Percentiles rank a stretch among this genome's conserved stretches.
Conservation (phyloP, 2,113 vertebrate species). For the Sterrhoptilus dennistouni region DNA sequence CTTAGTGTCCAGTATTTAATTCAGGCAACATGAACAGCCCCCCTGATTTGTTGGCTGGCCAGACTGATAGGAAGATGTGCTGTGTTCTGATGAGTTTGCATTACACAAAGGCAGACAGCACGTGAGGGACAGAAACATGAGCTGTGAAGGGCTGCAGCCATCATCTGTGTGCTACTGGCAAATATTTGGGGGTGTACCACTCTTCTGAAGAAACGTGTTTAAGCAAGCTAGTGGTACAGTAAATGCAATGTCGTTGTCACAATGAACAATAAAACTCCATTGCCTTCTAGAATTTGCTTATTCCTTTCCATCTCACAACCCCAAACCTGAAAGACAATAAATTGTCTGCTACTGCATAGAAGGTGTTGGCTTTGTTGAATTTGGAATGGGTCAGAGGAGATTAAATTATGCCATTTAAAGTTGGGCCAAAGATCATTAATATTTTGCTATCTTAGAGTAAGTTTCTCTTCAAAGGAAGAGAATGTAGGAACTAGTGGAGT, state of each 20-base stretch:
- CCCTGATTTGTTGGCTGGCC: background rate
- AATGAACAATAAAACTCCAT: background rate
- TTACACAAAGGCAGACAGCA: background rate
- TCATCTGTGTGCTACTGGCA: background rate
- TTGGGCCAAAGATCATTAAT: background rate
- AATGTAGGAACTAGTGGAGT: background rate
- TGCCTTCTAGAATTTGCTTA: background rate
- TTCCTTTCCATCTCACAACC: background rate
- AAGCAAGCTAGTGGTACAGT: background rate
- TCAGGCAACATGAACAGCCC: background rate
- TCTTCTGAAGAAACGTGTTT: background rate
- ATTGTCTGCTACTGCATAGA: background rate
- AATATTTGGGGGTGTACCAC: background rate
- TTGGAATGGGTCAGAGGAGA: background rate
- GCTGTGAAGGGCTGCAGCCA: background rate
- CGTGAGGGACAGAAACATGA: background rate
- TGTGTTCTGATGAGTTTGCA: background rate
- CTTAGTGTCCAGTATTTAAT: background rate
- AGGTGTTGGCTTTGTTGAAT: background rate
- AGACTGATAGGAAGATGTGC: background rate
- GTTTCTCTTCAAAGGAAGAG: background rate
- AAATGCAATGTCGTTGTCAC: background rate
- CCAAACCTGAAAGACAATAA: background rate
- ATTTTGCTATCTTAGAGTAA: background rate
- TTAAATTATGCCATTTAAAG: background rate